Evolutionary conservation across 2,797 vertebrate genomes (phyloP).

Genomic region (Dendrocincla fuliginosa): DNA sequence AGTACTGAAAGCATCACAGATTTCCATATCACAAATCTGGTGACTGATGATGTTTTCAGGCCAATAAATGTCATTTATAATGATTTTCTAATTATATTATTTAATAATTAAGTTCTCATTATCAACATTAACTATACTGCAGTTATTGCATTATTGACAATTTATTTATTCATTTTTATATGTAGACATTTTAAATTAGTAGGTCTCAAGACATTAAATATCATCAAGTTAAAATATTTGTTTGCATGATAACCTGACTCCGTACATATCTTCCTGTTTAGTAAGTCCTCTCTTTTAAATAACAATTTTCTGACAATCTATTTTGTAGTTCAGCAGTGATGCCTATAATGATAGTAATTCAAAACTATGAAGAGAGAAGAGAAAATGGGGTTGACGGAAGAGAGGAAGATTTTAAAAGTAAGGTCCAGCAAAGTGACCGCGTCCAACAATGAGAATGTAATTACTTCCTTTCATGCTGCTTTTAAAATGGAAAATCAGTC

Average conservation of each 20-base stretch:
- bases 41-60: neutral
- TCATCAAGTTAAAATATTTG: neutral
- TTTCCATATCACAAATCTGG: neutral
- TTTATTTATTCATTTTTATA: neutral
- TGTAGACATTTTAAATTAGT: neutral
- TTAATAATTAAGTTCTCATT: neutral
- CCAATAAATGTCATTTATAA: neutral
- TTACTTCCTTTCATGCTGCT: neutral
- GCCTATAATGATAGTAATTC: neutral
- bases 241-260: neutral
- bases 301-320: neutral
- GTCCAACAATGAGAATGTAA: neutral
- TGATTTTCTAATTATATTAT: neutral
- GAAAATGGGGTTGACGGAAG: neutral
- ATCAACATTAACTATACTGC: neutral
- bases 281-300: neutral
- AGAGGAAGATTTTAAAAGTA: neutral
- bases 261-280: neutral
- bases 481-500: neutral
- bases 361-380: neutral
- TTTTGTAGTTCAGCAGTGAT: neutral
- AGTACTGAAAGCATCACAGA: neutral
- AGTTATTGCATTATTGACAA: neutral
- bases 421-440: neutral
- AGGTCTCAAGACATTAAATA: neutral